Base-by-base conservation (phyloP, 2,888 invertebrate genomes). In the Nezara viridula region DNA sequence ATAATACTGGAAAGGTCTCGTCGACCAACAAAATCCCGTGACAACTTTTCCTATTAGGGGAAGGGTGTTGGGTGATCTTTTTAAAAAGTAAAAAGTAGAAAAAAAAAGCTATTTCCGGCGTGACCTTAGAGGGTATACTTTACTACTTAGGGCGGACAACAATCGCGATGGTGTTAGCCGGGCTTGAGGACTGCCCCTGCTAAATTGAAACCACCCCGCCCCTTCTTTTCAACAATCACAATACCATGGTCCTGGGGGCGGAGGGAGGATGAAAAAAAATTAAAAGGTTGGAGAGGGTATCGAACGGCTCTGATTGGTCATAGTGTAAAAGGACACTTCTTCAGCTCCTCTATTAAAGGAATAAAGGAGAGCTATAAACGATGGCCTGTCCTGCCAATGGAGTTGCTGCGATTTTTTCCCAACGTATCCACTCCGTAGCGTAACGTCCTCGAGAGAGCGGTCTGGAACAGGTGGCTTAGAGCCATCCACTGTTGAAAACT, bases 221-320 rank as follows among this genome's bases (percentile, higher is more conserved):
- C 81, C 81, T 81, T 37, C 66, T 73, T 81, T 81, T 81, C 81
- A 81, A 81, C 81, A 81, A 81, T 81, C 81, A 81, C 81, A 81
- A 81, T 81, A 81, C 81, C 44, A 81, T 44, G 81, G 81, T 47
- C n/a, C 44, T n/a, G 19, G 14, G 77, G n/a, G 24, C 24, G 44
- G 81, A 44, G 44, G 44, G 44, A 14, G n/a, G 24, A 24, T 0
- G n/a, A 44, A 81, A 81, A 81, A 81, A 81, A 81, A 44, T 81
- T 44, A 81, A 81, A 81, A 47, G 81, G 44, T 81, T 44, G 81
- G 44, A 47, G 44, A n/a, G 44, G 81, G 44, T 81, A 81, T 81
- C 81, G 81, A 81, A 21, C 81, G 40, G 81, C n/a, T 44, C 44
- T 81, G 81, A 81, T 81, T 81, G 81, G 44, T 81, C 81, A 44